These are phyloP conservation scores for Toxotes chatareus DNA, from an alignment of 2,113 vertebrate species.

Conservation along the genomic window DNA sequence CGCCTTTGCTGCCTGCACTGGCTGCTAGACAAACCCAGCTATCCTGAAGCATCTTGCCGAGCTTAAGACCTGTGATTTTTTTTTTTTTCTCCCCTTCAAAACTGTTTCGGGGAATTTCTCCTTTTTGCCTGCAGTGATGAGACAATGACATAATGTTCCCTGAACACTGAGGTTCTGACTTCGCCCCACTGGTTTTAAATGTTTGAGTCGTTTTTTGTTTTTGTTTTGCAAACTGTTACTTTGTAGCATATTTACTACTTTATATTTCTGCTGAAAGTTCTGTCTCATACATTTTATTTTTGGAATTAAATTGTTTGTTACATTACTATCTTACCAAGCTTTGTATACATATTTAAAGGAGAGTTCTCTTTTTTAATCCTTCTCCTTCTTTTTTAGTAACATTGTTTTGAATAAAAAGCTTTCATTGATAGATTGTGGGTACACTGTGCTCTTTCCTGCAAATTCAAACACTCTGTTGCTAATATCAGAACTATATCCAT, in stretches of 20 bases:
- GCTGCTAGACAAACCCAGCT: constrained; percentile 80
- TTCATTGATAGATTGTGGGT: constrained; percentile 14
- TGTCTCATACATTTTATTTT: constrained; percentile 38
- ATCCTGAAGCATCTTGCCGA: background rate
- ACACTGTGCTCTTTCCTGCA: constrained; percentile 1
- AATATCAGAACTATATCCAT: too few relatives aligned
- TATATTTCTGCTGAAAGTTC: constrained; percentile 26
- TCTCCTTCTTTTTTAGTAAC: constrained; percentile 39
- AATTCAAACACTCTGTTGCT: background rate
- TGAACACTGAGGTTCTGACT: constrained; percentile 7
- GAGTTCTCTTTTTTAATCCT: constrained; percentile 10
- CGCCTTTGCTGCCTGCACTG: constrained; percentile 88
- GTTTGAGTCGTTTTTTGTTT: background rate
- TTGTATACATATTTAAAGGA: constrained; percentile 69
- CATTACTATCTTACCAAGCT: constrained; percentile 61
- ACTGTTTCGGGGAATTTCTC: background rate
- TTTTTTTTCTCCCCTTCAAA: constrained; percentile 10
- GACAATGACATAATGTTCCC: background rate
- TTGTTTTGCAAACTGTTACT: constrained; percentile 78
- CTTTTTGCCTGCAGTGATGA: background rate
- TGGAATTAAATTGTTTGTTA: constrained; percentile 71
- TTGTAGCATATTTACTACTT: constrained; percentile 29
- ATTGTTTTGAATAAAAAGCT: constrained; percentile 76
- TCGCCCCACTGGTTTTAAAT: background rate
- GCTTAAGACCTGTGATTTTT: constrained; percentile 46